Base-by-base conservation (phyloP, 2,113 vertebrate genomes). In the Epinephelus cyanopodus region DNA sequence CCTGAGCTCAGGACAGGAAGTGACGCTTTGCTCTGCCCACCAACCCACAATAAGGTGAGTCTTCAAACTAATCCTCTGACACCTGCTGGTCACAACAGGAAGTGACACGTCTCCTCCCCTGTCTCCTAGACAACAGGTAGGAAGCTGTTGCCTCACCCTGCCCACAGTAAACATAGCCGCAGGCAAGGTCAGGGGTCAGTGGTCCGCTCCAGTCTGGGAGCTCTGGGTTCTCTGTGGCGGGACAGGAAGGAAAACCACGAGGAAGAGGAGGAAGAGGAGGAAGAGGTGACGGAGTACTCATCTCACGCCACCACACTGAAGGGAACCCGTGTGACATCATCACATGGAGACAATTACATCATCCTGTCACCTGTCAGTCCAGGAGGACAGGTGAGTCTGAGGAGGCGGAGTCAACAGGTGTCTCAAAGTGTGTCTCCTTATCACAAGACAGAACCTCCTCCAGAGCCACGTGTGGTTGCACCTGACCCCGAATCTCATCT, bases 291-390 rank as follows among this genome's bases (percentile, higher is more conserved):
- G 19, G 27, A 53, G 6, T 91, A 39, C 47, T 47, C 87, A 2
- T 6, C 69, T 12, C 18, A 12, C 37, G 67, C 79, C 0, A 77
- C 95, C 90, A 29, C 93, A 79, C 82, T 96, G 0, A 94, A 92
- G 56, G 94, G 94, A 56, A 94, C 96, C 37, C 93, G 90, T 0
- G 93, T 95, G 77, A 95, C 96, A 13, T 95, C 97, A n/a, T 85
- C 96, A 53, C 88, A 95, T 0, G 97, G 98, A 80, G 97, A 97
- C 91, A 98, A 98, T 94, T 98, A 98, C 92, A 98, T 99, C 92
- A 97, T 99, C 87, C 93, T 99, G 21, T 96, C 97, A 0, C 96
- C 97, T 1, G 79, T 98, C 78, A 96, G 94, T 52, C 89, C 96
- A 0, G 96, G 95, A 83, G 97, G 90, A 85, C 97, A 98, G 97